These are phyloP conservation scores for Coracias cyanogaster DNA, from an alignment of 2,797 vertebrate genomes.

Conservation along the genomic window DNA sequence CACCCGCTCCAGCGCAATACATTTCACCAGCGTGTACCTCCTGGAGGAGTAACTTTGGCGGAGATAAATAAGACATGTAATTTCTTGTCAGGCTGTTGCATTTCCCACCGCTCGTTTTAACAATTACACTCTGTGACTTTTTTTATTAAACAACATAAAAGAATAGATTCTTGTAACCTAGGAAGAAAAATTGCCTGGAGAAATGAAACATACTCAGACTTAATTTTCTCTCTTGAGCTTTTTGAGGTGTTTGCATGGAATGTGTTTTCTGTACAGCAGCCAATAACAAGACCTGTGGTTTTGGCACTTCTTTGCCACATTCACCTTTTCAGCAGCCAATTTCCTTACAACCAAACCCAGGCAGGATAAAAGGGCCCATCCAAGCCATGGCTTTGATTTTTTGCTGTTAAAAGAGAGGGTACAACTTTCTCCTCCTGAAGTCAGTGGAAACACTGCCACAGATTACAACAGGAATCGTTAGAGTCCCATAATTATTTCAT, in stretches of 20 bases:
- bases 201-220: slow-evolving; percentile 39
- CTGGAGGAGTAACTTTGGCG: neutral
- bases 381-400: neutral
- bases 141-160: slow-evolving; percentile 27
- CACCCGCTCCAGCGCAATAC: neutral
- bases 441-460: neutral
- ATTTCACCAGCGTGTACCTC: neutral
- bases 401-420: neutral
- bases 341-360: neutral
- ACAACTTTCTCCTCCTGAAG: neutral
- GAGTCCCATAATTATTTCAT: neutral
- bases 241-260: slow-evolving; percentile 19
- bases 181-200: slow-evolving; percentile 53
- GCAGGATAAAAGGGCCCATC: neutral
- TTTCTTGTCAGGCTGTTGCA: slow-evolving; percentile 57
- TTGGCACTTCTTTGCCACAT: neutral
- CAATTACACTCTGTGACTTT: slow-evolving; percentile 31
- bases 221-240: slow-evolving; percentile 12
- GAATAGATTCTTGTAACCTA: slow-evolving; percentile 29
- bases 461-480: neutral
- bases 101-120: slow-evolving; percentile 27
- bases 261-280: neutral
- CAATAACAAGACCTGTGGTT: neutral
- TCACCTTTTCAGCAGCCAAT: neutral
- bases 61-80: slow-evolving; percentile 56